Conservation (phyloP, 2,797 vertebrate genomes). For the Tamandua tetradactyla region DNA sequence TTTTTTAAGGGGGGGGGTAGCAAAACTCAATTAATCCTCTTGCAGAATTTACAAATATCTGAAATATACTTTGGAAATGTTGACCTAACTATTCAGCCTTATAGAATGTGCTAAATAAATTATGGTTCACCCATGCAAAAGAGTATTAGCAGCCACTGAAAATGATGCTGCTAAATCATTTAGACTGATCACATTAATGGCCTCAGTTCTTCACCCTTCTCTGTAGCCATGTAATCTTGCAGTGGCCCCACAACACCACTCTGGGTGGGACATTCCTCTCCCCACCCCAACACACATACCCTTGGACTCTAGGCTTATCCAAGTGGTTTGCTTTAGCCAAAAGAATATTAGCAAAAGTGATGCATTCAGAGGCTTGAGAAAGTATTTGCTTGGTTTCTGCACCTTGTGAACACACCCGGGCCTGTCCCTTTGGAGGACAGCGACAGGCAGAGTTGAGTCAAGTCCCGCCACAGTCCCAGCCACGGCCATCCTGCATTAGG, state of each 20-base stretch:
- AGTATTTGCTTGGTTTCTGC: background rate
- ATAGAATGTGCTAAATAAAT: background rate
- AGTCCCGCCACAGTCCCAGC: background rate
- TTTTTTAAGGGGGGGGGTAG: rapidly evolving
- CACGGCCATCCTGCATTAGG: background rate
- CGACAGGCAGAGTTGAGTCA: background rate
- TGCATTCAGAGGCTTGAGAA: background rate
- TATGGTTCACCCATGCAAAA: rapidly evolving
- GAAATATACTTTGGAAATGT: background rate
- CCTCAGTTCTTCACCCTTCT: background rate
- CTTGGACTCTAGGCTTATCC: background rate
- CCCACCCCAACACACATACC: background rate
- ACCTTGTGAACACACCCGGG: background rate
- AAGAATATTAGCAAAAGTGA: background rate
- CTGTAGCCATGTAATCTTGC: background rate
- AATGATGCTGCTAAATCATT: background rate
- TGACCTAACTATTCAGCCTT: background rate
- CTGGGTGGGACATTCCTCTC: background rate
- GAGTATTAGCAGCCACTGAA: background rate
- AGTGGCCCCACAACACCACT: too few species aligned
- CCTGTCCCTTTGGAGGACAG: background rate
- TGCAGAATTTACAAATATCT: background rate
- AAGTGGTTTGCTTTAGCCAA: background rate
- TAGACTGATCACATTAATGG: background rate
- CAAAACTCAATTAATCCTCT: background rate